phyloP scores from a whole-genome alignment of 2,113 vertebrate genomes.

The Cottus gobio region DNA sequence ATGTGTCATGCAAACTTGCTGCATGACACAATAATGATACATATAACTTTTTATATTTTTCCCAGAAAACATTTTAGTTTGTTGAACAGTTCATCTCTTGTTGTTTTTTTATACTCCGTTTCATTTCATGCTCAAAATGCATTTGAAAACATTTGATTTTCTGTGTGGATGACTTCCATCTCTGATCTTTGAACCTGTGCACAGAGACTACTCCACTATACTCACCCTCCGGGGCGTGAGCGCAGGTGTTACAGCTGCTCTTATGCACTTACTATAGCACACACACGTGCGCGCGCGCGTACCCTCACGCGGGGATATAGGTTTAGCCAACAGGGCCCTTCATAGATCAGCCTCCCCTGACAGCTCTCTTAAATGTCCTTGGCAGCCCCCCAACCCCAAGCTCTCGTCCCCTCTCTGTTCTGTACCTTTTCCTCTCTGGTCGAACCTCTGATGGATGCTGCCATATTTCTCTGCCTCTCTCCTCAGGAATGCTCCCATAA shows the following conservation, averaged over 20 bases:
- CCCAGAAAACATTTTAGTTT: not conserved
- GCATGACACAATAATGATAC: not conserved
- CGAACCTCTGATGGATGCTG: conserved; percentile 76
- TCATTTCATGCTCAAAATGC: conserved; percentile 26
- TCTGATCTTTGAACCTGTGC: conserved; percentile 61
- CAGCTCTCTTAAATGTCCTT: conserved; percentile 86
- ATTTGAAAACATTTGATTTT: conserved; percentile 59
- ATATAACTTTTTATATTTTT: not conserved
- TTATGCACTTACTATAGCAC: not conserved
- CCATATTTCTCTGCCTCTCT: conserved; percentile 79
- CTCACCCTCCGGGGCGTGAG: conserved; percentile 34
- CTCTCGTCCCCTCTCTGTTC: conserved; percentile 58
- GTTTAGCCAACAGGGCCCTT: conserved; percentile 72
- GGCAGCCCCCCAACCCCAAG: conserved; percentile 75
- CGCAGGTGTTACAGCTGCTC: conserved; percentile 53
- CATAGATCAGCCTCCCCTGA: conserved; percentile 82
- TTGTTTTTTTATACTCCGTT: conserved; percentile 29
- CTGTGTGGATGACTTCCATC: conserved; percentile 54
- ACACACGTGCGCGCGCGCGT: conserved; percentile 12
- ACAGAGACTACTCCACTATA: conserved; percentile 32
- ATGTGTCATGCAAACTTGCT: not conserved
- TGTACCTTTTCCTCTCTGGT: conserved; percentile 68
- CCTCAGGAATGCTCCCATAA: conserved; percentile 71
- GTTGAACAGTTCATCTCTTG: conserved; percentile 19
- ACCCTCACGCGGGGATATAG: conserved; percentile 57